Evolutionary conservation across 2,797 vertebrate species (phyloP).

Genomic region (Lacerta viridis): DNA sequence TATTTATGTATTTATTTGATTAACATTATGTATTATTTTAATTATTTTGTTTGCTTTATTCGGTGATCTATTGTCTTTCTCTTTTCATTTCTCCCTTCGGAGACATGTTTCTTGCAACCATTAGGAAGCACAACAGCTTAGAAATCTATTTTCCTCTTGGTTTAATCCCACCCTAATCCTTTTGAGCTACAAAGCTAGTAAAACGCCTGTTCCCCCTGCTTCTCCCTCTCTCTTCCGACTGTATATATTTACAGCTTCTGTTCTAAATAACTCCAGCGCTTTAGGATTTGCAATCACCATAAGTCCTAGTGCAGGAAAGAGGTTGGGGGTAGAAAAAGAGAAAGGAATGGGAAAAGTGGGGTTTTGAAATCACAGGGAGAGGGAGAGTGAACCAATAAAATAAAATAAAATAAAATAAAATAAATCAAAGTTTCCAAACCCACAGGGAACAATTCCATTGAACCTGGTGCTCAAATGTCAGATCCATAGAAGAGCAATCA

Average conservation of each 20-base stretch:
- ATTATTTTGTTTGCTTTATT: conserved; percentile 37
- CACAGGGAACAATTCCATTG: conserved; percentile 59
- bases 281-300: conserved; percentile 70
- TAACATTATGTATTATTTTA: conserved; percentile 7
- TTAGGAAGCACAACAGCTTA: conserved; percentile 64
- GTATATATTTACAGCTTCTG: conserved; percentile 69
- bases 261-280: conserved; percentile 70
- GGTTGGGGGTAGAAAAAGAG: conserved; percentile 6
- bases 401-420: too few relatives aligned
- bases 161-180: conserved; percentile 79
- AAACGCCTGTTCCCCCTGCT: conserved; percentile 39
- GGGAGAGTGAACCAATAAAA: too few relatives aligned
- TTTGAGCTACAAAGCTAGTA: conserved; percentile 70
- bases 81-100: conserved; percentile 17
- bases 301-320: conserved; percentile 53
- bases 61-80: conserved; percentile 47
- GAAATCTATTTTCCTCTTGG: conserved; percentile 72
- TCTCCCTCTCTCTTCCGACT: conserved; percentile 26
- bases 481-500: conserved; percentile 59
- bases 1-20: conserved; percentile 13
- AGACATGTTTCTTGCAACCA: background rate
- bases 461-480: conserved; percentile 41
- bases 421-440: conserved; percentile 65
- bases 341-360: background rate
- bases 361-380: background rate